Base-by-base conservation (phyloP, 2,888 invertebrate species). In the Acholoe squamosa region DNA sequence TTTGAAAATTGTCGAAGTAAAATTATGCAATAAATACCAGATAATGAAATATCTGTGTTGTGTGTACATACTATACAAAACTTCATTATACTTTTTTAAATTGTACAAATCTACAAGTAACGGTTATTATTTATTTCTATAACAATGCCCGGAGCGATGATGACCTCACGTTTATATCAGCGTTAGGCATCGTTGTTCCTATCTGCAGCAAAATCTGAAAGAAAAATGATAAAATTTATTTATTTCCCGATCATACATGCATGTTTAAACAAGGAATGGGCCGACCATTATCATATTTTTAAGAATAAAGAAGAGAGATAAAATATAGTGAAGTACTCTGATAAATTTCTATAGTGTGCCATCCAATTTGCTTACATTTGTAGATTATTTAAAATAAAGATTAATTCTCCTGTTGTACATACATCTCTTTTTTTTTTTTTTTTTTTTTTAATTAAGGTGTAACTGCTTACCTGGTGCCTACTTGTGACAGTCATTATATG, bases 81-180 rank as follows among this genome's bases (percentile, higher is more conserved):
- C n/a, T n/a, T n/a, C 14, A n/a, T n/a, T 61, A 61, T 61, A 12
- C 61, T 61, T 61, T 61, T 12, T 61, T 61, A 61, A n/a, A 61
- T 61, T 61, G 61, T 61, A 61, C 61, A 61, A 61, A 61, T 61
- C 61, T 61, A 61, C 61, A 61, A 61, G 61, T 61, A n/a, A 61
- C 61, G 10, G 61, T 61, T 61, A 61, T 61, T 61, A n/a, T 61
- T 61, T 61, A 61, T 61, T 7, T 61, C n/a, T 61, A n/a, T 61
- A 61, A 61, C 22, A 61, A 61, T 61, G 19, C 61, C 19, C 61
- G 19, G 19, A 14, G 61, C 61, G n/a, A 61, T 43, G 43, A 43
- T 43, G 3, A 43, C 5, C 61, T 12, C 1, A 7, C 7, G 61
- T 61, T 10, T 10, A 43, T 43, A 7, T 43, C 43, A 43, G 10